phyloP scores from a whole-genome alignment of 53 echinoderm and acorn worm species.

The Pentamera pediparva region DNA sequence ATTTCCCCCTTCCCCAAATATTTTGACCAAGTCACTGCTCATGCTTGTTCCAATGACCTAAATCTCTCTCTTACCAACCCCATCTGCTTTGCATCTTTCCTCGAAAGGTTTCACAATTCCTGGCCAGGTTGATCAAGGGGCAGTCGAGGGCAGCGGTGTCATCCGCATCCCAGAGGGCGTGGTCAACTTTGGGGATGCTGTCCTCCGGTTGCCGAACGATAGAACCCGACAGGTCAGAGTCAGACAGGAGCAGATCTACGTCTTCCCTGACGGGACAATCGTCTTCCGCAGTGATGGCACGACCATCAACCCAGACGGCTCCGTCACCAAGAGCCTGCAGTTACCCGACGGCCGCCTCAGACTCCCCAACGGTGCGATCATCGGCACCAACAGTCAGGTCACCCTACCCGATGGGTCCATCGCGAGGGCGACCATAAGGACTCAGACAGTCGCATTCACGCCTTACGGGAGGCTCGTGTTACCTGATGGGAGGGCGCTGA shows the following conservation, averaged over 20 bases:
- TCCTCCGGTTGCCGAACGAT: neutral
- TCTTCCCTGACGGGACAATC: slow-evolving; percentile 12
- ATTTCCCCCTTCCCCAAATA: too few relatives aligned
- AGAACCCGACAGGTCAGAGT: neutral
- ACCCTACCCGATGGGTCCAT: neutral
- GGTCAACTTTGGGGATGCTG: neutral
- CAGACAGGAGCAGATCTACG: neutral
- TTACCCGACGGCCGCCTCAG: neutral
- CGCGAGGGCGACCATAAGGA: neutral
- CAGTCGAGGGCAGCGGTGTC: neutral
- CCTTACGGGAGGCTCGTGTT: slow-evolving; percentile 15
- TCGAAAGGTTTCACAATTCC: slow-evolving; percentile 10
- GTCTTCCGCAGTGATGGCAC: slow-evolving; percentile 11
- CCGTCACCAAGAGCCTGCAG: neutral
- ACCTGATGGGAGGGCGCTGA: slow-evolving; percentile 11
- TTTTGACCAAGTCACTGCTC: too few relatives aligned
- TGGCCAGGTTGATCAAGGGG: neutral
- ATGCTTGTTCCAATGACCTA: too few relatives aligned
- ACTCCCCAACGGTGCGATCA: neutral
- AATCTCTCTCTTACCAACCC: too few relatives aligned
- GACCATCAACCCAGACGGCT: slow-evolving; percentile 9
- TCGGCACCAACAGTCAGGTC: neutral
- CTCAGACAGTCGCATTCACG: neutral
- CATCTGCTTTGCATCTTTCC: too few relatives aligned
- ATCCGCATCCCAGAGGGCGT: slow-evolving; percentile 11